Percentiles rank a stretch among this genome's conserved stretches.
Conservation (phyloP, 2,888 invertebrate species). For the Plebejus argus region DNA sequence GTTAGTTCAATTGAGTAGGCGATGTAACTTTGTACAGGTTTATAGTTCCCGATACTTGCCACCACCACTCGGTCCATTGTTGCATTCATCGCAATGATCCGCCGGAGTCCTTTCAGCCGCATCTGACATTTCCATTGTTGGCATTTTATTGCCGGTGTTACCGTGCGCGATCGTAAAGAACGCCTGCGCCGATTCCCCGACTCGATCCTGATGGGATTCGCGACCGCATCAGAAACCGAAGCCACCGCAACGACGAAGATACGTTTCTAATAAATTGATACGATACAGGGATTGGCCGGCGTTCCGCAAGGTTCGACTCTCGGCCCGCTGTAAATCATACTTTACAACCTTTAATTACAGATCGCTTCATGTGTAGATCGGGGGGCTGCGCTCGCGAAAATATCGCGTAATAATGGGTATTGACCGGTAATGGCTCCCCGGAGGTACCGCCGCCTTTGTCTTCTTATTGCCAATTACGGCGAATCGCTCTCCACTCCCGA, state of each 20-base stretch:
- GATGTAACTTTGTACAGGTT: constrained; percentile 57
- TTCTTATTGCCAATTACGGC: constrained; percentile 80
- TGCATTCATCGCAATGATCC: constrained; percentile 76
- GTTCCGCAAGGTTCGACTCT: constrained; percentile 70
- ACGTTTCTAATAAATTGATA: constrained; percentile 80
- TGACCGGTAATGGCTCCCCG: constrained; percentile 78
- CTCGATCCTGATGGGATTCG: constrained; percentile 67
- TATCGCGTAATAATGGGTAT: constrained; percentile 81
- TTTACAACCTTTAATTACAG: constrained; percentile 81
- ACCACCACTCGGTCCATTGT: constrained; percentile 76
- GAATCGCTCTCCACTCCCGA: constrained; percentile 73
- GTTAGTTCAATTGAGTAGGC: constrained; percentile 43
- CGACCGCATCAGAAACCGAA: constrained; percentile 71
- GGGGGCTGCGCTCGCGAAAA: constrained; percentile 78
- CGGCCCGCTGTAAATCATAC: constrained; percentile 77
- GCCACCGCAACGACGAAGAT: constrained; percentile 77
- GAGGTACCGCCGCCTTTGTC: constrained; percentile 79
- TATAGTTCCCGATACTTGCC: constrained; percentile 72
- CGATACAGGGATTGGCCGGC: constrained; percentile 70
- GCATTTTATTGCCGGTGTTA: constrained; percentile 78
- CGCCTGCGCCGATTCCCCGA: constrained; percentile 71
- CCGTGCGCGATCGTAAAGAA: constrained; percentile 76
- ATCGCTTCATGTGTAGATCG: constrained; percentile 78
- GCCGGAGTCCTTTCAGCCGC: constrained; percentile 73
- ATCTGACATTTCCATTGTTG: constrained; percentile 79